Conservation (phyloP, 2,888 invertebrate genomes). For the Lysandra bellargus region DNA sequence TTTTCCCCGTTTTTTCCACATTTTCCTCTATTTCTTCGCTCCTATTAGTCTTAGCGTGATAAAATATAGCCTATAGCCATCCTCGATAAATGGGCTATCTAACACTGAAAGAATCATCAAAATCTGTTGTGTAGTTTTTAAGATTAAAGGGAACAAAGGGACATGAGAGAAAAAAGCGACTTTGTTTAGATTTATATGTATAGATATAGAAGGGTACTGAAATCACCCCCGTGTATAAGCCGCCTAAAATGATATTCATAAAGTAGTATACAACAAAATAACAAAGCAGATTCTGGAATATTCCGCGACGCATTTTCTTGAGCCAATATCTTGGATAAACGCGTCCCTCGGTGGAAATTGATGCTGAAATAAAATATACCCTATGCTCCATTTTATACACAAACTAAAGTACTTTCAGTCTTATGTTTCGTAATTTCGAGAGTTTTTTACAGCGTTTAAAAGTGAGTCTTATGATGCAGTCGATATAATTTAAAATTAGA, state of each 20-base stretch:
- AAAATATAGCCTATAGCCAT: too few species aligned
- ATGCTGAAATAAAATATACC: conserved; percentile 22
- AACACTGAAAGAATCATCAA: too few species aligned
- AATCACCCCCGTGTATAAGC: neutral
- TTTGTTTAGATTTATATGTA: too few species aligned
- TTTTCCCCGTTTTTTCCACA: too few species aligned
- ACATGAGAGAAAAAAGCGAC: too few species aligned
- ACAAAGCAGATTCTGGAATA: conserved; percentile 17
- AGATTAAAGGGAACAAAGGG: too few species aligned
- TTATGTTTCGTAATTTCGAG: neutral
- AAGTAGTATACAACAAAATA: conserved; percentile 16
- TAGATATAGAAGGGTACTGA: neutral
- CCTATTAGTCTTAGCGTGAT: too few species aligned
- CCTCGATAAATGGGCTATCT: too few species aligned
- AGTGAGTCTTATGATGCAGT: neutral
- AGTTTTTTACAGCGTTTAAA: neutral
- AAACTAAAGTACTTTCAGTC: neutral
- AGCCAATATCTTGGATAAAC: conserved; percentile 17
- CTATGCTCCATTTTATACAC: conserved; percentile 23
- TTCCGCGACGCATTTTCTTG: conserved; percentile 2
- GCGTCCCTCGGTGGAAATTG: conserved; percentile 21
- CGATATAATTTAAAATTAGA: too few species aligned
- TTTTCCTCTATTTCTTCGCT: too few species aligned
- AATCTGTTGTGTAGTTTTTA: too few species aligned
- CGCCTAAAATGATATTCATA: conserved; percentile 9